These are phyloP conservation scores for Phyllostomus discolor DNA, from an alignment of 2,113 vertebrate genomes.

Conservation along the genomic window DNA sequence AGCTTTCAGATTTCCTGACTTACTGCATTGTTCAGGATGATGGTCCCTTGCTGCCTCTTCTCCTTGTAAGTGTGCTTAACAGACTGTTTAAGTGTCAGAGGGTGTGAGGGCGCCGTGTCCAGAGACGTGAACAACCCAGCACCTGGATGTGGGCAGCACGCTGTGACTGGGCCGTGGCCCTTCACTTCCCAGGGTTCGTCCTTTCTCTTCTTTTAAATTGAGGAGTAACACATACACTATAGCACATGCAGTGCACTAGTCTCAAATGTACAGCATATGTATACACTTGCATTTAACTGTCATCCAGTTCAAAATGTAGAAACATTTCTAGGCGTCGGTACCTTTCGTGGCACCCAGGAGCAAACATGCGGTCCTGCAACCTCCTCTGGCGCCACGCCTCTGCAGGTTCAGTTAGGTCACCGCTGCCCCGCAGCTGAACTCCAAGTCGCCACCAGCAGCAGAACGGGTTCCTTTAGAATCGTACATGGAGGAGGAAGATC, in stretches of 20 bases:
- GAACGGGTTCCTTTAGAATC: neutral
- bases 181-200: neutral
- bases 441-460: neutral
- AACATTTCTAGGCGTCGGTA: neutral
- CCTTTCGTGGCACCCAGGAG: neutral
- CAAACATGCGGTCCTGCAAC: neutral
- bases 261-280: neutral
- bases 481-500: neutral
- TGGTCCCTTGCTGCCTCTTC: constrained; percentile 75
- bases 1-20: constrained; percentile 37
- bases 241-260: neutral
- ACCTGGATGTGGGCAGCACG: constrained; percentile 39
- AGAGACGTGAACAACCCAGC: constrained; percentile 70
- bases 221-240: neutral
- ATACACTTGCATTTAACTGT: neutral
- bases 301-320: constrained; percentile 2
- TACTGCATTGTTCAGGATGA: constrained; percentile 50
- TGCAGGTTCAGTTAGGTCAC: neutral
- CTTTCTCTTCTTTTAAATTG: neutral
- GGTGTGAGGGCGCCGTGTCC: constrained; percentile 40
- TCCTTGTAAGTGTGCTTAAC: constrained; percentile 69
- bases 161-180: constrained; percentile 37
- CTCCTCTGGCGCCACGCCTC: neutral
- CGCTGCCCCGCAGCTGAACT: neutral
- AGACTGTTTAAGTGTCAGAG: constrained; percentile 64